phyloP scores from a whole-genome alignment of 2,113 vertebrate species.

The Dicentrarchus labrax region DNA sequence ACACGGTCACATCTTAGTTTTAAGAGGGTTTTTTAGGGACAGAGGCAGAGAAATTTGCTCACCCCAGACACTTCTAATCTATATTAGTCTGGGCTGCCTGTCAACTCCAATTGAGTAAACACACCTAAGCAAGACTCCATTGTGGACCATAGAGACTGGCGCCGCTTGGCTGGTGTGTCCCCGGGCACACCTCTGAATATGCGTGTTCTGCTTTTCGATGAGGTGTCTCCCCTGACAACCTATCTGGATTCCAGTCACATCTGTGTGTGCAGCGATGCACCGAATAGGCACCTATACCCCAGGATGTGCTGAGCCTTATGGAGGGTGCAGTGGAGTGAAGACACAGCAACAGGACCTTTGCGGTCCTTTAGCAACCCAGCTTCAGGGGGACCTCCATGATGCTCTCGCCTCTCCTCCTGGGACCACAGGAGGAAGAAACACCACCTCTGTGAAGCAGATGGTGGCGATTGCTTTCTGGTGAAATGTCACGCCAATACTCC shows the following conservation, averaged over 20 bases:
- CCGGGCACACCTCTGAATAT: slow-evolving; percentile 18
- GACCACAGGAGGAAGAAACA: slow-evolving; percentile 1
- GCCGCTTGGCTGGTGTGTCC: not conserved
- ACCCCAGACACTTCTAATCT: slow-evolving; percentile 44
- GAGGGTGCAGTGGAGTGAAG: slow-evolving; percentile 20
- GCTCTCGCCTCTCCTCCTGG: not conserved
- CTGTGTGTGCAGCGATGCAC: slow-evolving; percentile 35
- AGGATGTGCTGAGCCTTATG: not conserved
- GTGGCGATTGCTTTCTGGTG: slow-evolving; percentile 44
- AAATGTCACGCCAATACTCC: slow-evolving; percentile 68
- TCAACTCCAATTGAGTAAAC: slow-evolving; percentile 54
- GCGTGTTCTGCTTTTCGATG: slow-evolving; percentile 40
- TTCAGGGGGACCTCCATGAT: slow-evolving; percentile 3
- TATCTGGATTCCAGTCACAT: slow-evolving; percentile 49
- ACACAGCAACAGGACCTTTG: slow-evolving; percentile 33
- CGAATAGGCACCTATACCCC: slow-evolving; percentile 28
- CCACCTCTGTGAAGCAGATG: slow-evolving; percentile 37
- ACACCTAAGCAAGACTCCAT: slow-evolving; percentile 36
- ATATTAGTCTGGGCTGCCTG: slow-evolving; percentile 52
- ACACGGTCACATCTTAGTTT: slow-evolving; percentile 7
- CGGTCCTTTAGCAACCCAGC: not conserved
- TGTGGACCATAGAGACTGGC: not conserved
- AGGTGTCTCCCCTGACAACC: slow-evolving; percentile 25
- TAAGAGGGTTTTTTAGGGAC: slow-evolving; percentile 42
- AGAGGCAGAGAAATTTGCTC: slow-evolving; percentile 32